A percentile compares a stretch with the other conserved stretches of the same genome.
phyloP scores from a whole-genome alignment of 2,888 invertebrate species.

The Drosophila hamatofila region DNA sequence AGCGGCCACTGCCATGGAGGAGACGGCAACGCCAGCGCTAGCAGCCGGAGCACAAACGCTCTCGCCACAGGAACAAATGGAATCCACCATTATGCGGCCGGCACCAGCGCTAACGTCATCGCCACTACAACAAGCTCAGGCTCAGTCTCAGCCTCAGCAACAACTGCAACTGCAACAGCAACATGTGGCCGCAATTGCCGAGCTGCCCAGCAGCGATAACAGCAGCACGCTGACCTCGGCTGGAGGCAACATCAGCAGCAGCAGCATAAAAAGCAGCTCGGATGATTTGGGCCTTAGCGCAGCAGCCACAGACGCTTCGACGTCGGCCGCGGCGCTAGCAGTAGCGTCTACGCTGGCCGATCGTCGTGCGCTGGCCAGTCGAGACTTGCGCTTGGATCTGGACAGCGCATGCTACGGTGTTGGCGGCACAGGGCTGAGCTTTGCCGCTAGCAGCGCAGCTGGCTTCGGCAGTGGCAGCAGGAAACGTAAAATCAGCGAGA shows the following conservation, averaged over 20 bases:
- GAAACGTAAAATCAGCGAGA: conserved; percentile 85
- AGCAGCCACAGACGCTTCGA: conserved; percentile 27
- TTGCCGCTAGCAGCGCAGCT: conserved; percentile 56
- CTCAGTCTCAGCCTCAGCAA: conserved; percentile 40
- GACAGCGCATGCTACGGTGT: conserved; percentile 80
- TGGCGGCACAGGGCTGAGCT: conserved; percentile 73
- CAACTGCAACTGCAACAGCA: conserved; percentile 34
- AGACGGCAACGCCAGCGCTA: conserved; percentile 54
- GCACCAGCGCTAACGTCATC: conserved; percentile 40
- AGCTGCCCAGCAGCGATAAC: conserved; percentile 13
- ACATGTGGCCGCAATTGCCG: conserved; percentile 58
- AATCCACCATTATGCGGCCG: conserved; percentile 44
- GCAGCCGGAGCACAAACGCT: conserved; percentile 51
- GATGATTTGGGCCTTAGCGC: conserved; percentile 36
- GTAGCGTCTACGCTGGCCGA: conserved; percentile 75
- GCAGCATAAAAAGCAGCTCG: conserved; percentile 24
- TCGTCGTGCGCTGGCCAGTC: conserved; percentile 79
- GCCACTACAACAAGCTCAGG: conserved; percentile 32
- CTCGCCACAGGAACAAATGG: conserved; percentile 59
- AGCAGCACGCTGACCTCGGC: conserved; percentile 15
- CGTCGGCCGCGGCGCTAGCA: conserved; percentile 58
- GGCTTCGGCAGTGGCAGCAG: conserved; percentile 70
- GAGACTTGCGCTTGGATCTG: conserved; percentile 84
- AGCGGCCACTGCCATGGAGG: conserved; percentile 54
- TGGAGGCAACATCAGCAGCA: conserved; percentile 26